A percentile compares a stretch with the other conserved stretches of the same genome.
These are phyloP conservation scores for Tetheella fluctuosa DNA, from an alignment of 2,888 invertebrate genomes.

Conservation along the genomic window DNA sequence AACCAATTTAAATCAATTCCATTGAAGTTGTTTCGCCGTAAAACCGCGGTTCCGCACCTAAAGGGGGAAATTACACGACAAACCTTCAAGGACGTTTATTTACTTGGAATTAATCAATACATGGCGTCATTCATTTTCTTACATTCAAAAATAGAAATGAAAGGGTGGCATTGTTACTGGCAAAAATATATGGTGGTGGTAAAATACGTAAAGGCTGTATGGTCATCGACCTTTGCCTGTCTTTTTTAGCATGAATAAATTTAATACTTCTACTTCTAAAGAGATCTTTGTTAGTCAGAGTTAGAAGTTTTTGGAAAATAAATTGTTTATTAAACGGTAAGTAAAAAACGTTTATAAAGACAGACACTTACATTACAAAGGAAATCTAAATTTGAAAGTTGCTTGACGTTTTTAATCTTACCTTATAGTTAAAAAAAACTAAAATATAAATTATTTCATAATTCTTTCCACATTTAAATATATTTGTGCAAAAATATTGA, in stretches of 20 bases:
- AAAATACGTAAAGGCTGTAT: background rate
- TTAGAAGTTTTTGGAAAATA: too few species aligned
- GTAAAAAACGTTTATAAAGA: too few species aligned
- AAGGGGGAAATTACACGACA: background rate
- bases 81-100: background rate
- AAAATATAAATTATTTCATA: too few species aligned
- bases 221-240: background rate
- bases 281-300: too few species aligned
- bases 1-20: constrained; percentile 71
- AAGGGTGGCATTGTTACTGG: background rate
- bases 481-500: background rate
- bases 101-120: constrained; percentile 1
- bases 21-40: constrained; percentile 34
- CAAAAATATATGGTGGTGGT: background rate
- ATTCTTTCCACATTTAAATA: too few species aligned
- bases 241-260: too few species aligned
- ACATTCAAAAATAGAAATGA: background rate
- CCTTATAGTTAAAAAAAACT: too few species aligned
- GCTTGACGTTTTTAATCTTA: too few species aligned
- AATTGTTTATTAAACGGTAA: too few species aligned
- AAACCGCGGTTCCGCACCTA: constrained; percentile 32
- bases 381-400: too few species aligned
- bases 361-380: too few species aligned
- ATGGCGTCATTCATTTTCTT: background rate
- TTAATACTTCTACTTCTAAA: too few species aligned